phyloP scores from a whole-genome alignment of 2,888 invertebrate species.

The Aspidiotus destructor region DNA sequence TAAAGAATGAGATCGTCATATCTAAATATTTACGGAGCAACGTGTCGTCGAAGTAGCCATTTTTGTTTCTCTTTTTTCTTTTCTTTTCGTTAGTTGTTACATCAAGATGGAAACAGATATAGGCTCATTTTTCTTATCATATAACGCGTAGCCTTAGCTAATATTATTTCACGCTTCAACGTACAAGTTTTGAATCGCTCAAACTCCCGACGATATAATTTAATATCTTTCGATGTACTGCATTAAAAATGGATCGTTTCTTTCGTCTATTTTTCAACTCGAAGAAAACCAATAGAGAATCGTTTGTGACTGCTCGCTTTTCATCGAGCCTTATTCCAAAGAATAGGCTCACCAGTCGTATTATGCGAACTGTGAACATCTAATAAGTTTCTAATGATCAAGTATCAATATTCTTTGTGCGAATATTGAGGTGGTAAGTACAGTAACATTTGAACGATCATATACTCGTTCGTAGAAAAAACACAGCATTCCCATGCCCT shows the following conservation, averaged over 20 bases:
- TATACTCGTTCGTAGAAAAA: too few species aligned
- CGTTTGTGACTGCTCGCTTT: background rate
- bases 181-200: background rate
- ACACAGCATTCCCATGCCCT: too few species aligned
- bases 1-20: background rate
- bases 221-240: slow-evolving; percentile 2
- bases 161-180: background rate
- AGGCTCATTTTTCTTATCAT: background rate
- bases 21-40: background rate
- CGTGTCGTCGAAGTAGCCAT: background rate
- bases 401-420: too few species aligned
- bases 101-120: background rate
- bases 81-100: background rate
- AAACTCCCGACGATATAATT: background rate
- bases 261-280: background rate
- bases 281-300: background rate
- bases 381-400: too few species aligned
- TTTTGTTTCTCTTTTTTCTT: background rate
- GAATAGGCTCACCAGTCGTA: too few species aligned
- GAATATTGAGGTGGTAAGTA: too few species aligned
- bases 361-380: too few species aligned
- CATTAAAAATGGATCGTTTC: background rate
- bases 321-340: too few species aligned
- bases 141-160: background rate
- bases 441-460: too few species aligned